Base-by-base conservation (phyloP, 2,113 vertebrate species). In the Pterophyllum scalare region DNA sequence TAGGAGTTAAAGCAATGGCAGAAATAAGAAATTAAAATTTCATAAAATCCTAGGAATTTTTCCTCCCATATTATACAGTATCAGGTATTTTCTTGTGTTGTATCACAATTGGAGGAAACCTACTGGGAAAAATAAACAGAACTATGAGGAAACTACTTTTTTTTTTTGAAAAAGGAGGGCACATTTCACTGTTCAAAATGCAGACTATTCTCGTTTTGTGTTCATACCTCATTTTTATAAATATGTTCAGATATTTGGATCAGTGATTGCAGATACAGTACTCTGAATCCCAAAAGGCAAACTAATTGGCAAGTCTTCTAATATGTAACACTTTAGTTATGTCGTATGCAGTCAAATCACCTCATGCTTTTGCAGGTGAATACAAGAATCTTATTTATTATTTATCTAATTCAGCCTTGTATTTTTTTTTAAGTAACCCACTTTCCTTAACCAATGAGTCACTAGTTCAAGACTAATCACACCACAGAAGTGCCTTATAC, bases 41-140 rank as follows among this genome's bases (percentile, higher is more conserved):
- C 12, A 56, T 72, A 58, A 24, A 77, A 72, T 82, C 43, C 54
- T 20, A 43, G 10, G 22, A 13, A 72, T 81, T 80, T 87, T 7
- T 75, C 12, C 43, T 17, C 59, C 31, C 19, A 43, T 81, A 46
- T 64, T 17, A 2, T 11, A 84, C 24, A 52, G n/a, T 24, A 20
- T 72, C 74, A 19, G 31, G 14, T 57, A 38, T 82, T 85, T 70
- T 77, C 15, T 75, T 80, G 38, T 35, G 46, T 86, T 80, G 67
- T 60, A 67, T 87, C 80, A 90, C 49, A 59, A 46, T 19, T 31
- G 20, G 33, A 81, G 72, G 61, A 89, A 86, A 77, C 54, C 52
- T 57, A 22, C 62, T 14, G 38, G 40, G 54, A 11, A 60, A 62
- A 75, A 59, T 60, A 20, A 38, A 5, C 13, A 57, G 46, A 75